Conservation (phyloP, 2,797 vertebrate species). For the Hipposideros larvatus region DNA sequence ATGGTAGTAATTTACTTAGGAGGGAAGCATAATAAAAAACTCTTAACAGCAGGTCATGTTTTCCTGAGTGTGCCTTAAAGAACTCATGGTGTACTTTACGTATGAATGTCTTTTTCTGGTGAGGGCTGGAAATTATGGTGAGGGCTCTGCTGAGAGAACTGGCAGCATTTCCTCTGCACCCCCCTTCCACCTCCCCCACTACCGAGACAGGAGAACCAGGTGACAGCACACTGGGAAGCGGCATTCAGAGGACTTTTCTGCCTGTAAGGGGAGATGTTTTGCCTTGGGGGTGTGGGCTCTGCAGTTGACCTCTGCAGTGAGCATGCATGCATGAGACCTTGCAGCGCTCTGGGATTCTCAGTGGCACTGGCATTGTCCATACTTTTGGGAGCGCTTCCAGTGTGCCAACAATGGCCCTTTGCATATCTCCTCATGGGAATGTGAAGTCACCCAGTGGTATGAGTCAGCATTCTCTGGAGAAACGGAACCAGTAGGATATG, state of each 20-base stretch:
- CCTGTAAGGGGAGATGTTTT: background rate
- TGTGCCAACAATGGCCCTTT: background rate
- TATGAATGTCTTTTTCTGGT: too few species aligned
- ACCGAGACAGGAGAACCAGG: background rate
- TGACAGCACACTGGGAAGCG: background rate
- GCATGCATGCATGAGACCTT: rapidly evolving
- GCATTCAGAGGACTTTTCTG: background rate
- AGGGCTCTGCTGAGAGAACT: background rate
- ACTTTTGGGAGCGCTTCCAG: background rate
- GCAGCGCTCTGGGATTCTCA: background rate
- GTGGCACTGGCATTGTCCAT: rapidly evolving
- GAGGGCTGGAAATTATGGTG: background rate
- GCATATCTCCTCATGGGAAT: background rate
- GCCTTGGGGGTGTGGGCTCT: background rate
- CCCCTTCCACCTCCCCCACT: background rate
- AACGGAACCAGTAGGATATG: background rate
- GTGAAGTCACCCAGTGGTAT: background rate
- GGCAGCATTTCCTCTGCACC: too few species aligned
- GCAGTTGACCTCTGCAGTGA: background rate
- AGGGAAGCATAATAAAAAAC: background rate
- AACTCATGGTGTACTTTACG: background rate
- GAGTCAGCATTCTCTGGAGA: background rate
- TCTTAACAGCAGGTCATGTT: background rate
- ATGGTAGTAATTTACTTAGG: background rate
- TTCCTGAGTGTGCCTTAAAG: background rate